Conservation (phyloP, 1,140 invertebrate species). For the Riptortus pedestris region DNA sequence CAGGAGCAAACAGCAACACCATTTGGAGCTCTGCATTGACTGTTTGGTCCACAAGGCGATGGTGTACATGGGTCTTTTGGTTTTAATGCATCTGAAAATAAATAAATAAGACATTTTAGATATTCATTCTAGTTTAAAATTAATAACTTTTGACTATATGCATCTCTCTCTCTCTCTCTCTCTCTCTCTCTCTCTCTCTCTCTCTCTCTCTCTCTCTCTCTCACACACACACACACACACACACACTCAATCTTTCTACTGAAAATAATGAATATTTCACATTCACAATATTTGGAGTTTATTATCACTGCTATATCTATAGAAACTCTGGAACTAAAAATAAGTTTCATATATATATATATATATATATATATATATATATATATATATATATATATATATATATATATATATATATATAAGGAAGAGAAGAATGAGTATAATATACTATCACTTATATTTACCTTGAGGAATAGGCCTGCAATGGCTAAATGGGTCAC, state of each 20-base stretch:
- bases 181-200: neutral
- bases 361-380: no score
- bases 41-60: constrained; percentile 68
- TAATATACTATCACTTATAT: neutral
- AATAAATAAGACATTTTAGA: constrained; percentile 31
- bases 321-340: no score
- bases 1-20: constrained; percentile 68
- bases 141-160: neutral
- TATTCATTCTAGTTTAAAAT: neutral
- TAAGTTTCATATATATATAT: no score
- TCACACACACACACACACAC: no score
- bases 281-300: no score
- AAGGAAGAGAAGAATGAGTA: no score
- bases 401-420: no score
- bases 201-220: neutral
- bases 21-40: constrained; percentile 58
- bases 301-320: no score
- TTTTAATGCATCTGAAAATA: constrained; percentile 4
- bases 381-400: no score
- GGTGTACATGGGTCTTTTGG: constrained; percentile 54
- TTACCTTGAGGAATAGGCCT: constrained; percentile 35
- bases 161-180: neutral
- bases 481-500: constrained; percentile 58
- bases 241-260: no score
- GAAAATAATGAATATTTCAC: no score